These are phyloP conservation scores for Camponotus pennsylvanicus DNA, from an alignment of 1,140 invertebrate species.

Conservation along the genomic window DNA sequence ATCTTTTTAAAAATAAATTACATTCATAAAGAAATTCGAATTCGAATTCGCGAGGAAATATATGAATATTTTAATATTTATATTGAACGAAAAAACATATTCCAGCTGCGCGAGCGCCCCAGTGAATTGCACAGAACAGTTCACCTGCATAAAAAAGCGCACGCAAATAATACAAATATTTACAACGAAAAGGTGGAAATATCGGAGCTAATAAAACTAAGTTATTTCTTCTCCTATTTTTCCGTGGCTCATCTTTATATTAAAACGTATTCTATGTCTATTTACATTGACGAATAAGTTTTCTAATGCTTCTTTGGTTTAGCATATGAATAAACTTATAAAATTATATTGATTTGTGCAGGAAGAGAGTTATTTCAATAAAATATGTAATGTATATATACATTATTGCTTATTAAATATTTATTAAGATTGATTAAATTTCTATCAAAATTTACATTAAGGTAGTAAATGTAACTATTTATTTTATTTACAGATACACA, in stretches of 20 bases:
- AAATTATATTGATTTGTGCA: background rate
- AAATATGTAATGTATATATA: background rate
- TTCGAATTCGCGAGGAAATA: conserved; percentile 19
- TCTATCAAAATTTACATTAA: background rate
- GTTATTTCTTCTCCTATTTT: background rate
- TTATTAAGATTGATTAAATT: background rate
- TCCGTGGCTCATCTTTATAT: background rate
- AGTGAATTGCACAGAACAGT: background rate
- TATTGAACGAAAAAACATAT: background rate
- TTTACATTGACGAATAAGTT: background rate
- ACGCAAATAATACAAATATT: conserved; percentile 33
- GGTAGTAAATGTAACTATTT: background rate
- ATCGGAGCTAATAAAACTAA: conserved; percentile 6
- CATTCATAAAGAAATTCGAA: no score
- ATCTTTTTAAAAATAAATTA: background rate
- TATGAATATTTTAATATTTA: conserved; percentile 39
- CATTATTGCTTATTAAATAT: background rate
- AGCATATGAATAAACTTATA: background rate
- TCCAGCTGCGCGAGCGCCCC: background rate
- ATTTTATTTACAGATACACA: background rate
- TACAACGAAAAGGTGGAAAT: background rate
- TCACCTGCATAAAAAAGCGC: background rate
- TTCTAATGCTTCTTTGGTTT: background rate
- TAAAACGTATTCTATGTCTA: background rate
- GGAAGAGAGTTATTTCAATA: background rate